These are phyloP conservation scores for Drosophila nr. perissopoda DNA, from an alignment of 2,888 invertebrate genomes.

Conservation along the genomic window DNA sequence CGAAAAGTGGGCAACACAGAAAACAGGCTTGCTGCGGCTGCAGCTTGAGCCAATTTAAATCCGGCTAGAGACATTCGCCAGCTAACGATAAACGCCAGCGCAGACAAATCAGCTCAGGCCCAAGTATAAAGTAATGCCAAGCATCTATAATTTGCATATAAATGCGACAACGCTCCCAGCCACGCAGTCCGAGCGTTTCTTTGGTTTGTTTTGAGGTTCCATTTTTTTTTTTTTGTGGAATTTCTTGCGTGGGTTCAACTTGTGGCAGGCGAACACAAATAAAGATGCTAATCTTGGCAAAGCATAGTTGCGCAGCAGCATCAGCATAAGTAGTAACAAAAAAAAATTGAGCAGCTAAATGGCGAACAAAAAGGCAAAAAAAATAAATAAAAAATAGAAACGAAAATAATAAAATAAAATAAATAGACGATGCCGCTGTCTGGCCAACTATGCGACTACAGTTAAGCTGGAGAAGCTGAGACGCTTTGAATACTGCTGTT, in stretches of 20 bases:
- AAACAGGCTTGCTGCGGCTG: conserved; percentile 19
- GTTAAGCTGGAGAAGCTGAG: conserved; percentile 47
- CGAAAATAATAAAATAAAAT: conserved; percentile 42
- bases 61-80: conserved; percentile 57
- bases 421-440: conserved; percentile 50
- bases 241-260: conserved; percentile 37
- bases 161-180: conserved; percentile 72
- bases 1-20: conserved; percentile 51
- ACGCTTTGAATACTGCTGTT: conserved; percentile 46
- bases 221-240: conserved; percentile 19
- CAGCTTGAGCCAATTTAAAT: conserved; percentile 55
- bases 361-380: conserved; percentile 46
- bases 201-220: conserved; percentile 33
- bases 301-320: conserved; percentile 58
- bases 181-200: conserved; percentile 52
- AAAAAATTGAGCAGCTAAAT: conserved; percentile 63
- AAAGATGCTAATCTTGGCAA: conserved; percentile 77
- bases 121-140: conserved; percentile 59
- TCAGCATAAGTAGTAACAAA: conserved; percentile 35
- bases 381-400: conserved; percentile 26
- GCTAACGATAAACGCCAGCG: conserved; percentile 70
- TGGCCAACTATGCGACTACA: conserved; percentile 54
- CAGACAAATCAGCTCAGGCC: conserved; percentile 70
- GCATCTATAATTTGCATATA: conserved; percentile 80
- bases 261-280: conserved; percentile 78